Conservation (phyloP, 2,888 invertebrate species). For the Julus scandinavius region DNA sequence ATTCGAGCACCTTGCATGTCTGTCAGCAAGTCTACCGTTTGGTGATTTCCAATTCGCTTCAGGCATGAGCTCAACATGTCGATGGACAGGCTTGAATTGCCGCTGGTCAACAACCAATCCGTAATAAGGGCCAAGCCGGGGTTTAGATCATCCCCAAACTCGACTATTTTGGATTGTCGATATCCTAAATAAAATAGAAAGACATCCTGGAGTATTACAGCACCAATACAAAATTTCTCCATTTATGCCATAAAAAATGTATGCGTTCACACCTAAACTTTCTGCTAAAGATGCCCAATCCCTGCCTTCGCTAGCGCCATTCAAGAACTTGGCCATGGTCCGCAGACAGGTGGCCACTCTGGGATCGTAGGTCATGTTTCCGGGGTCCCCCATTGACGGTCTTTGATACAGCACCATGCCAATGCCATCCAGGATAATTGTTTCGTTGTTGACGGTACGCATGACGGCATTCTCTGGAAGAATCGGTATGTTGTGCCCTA, state of each 20-base stretch:
- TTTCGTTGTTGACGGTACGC: constrained; percentile 56
- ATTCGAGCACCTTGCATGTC: constrained; percentile 49
- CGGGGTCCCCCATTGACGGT: background rate
- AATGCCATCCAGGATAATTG: constrained; percentile 54
- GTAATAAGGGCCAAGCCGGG: constrained; percentile 65
- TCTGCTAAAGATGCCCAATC: constrained; percentile 66
- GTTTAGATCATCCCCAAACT: constrained; percentile 65
- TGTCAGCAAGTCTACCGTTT: constrained; percentile 37
- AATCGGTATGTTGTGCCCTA: constrained; percentile 53
- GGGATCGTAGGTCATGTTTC: constrained; percentile 19
- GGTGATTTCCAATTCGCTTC: constrained; percentile 63
- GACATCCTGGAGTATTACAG: no score
- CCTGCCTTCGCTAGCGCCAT: constrained; percentile 64
- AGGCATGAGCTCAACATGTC: constrained; percentile 66
- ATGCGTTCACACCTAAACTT: constrained; percentile 62
- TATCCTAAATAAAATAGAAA: constrained; percentile 63
- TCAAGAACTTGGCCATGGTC: constrained; percentile 66
- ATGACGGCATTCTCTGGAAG: constrained; percentile 55
- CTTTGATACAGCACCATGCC: constrained; percentile 53
- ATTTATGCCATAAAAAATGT: no score
- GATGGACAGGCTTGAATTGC: constrained; percentile 66
- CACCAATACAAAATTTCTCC: no score
- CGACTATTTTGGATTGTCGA: constrained; percentile 64
- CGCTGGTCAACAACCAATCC: constrained; percentile 67
- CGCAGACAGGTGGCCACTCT: constrained; percentile 65